These are phyloP conservation scores for Neodon shergylaensis DNA, from an alignment of 2,113 vertebrate species.

Conservation along the genomic window DNA sequence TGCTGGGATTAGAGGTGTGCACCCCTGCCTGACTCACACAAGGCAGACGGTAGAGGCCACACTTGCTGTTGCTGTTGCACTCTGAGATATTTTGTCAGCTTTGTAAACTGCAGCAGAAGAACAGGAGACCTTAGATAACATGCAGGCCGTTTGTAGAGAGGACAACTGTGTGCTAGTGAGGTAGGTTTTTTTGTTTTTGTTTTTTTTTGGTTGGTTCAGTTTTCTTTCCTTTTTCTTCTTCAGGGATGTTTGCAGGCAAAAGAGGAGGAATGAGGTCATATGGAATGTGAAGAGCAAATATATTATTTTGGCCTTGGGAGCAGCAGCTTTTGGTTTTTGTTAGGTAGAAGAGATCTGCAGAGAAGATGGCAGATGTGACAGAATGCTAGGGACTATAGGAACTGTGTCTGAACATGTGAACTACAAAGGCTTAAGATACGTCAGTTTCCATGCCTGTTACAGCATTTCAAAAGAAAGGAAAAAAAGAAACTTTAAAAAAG, in stretches of 20 bases:
- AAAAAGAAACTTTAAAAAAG: not conserved
- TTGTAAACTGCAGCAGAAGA: constrained; percentile 15
- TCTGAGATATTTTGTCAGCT: not conserved
- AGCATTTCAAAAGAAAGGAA: not conserved
- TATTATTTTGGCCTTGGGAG: not conserved
- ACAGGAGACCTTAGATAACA: not conserved
- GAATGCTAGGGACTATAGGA: not conserved
- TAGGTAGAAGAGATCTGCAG: not conserved
- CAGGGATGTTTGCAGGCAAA: not conserved
- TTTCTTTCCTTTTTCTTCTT: not conserved
- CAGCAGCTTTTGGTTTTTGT: not conserved
- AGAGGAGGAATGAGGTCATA: constrained; percentile 9
- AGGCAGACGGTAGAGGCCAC: not conserved
- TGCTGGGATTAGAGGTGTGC: no score
- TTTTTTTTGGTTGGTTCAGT: not conserved
- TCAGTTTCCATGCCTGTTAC: constrained; percentile 7
- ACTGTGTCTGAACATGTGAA: constrained; percentile 29
- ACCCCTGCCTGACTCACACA: not conserved
- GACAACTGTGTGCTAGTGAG: not conserved
- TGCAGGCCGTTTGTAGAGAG: constrained; percentile 9
- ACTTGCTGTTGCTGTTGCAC: constrained; percentile 18
- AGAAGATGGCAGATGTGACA: not conserved
- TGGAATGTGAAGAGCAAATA: constrained; percentile 35
- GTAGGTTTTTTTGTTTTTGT: not conserved
- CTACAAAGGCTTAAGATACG: not conserved